Evolutionary conservation across 2,113 vertebrate species (phyloP).

Genomic region (Microcebus lehilahytsara): DNA sequence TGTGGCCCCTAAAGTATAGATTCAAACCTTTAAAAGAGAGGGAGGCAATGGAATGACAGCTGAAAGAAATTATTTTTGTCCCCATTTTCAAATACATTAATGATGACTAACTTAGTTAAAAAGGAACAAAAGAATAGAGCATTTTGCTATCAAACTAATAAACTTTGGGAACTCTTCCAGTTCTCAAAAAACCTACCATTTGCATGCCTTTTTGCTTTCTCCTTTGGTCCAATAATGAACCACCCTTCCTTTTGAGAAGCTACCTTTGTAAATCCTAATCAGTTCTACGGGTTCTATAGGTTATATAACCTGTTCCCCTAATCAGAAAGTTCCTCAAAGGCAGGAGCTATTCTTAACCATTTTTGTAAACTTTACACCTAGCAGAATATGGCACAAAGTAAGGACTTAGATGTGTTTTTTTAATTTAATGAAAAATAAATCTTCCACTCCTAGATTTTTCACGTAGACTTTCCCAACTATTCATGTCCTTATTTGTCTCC

Average conservation of each 20-base stretch:
- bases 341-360: background rate
- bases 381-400: background rate
- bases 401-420: background rate
- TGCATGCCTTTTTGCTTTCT: background rate
- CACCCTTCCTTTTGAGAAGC: background rate
- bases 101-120: background rate
- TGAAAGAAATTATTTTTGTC: background rate
- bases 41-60: background rate
- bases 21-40: background rate
- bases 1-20: background rate
- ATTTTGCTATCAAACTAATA: background rate
- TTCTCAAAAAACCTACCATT: background rate
- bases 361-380: background rate
- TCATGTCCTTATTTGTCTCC: background rate
- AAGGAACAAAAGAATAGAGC: background rate
- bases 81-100: background rate
- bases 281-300: background rate
- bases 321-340: background rate
- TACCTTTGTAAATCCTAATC: background rate
- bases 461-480: background rate
- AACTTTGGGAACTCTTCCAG: background rate
- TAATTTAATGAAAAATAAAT: background rate
- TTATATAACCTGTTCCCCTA: background rate
- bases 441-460: background rate
- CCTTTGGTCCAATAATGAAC: background rate